Evolutionary conservation across 2,113 vertebrate genomes (phyloP), one percentile per base, ranked within the genome.

Genomic region (Aspiorhynchus laticeps): DNA sequence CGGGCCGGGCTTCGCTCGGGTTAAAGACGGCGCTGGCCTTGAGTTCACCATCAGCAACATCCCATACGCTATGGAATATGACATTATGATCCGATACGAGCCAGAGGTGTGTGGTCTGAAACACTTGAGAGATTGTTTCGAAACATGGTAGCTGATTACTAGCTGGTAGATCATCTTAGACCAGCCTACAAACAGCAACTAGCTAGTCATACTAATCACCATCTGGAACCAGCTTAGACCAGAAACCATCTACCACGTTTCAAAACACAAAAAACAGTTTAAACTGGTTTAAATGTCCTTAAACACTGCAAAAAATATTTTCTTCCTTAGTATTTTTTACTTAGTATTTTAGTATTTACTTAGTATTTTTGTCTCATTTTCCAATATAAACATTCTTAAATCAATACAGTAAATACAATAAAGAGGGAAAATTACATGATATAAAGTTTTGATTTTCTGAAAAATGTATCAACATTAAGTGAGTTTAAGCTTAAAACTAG

Each of bases 31-130:
- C 0, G 96, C 96, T 5, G 97, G 96, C 10, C 93, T 98, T 79
- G 95, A 95, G 71, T 97, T 98, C 89, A 93, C n/a, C 0, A 87
- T 97, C 1, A 92, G 95, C 79, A 88, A 96, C 80, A 93, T 97
- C 87, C 95, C 96, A 26, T 94, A 93, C 31, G 93, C 96, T 80
- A 96, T 97, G 96, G 97, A 97, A 65, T 97, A 97, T 2, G 94
- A 97, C 91, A 94, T 98, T 88, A 92, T 97, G 92, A 93, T 98
- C 61, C 94, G 95, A 90, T 97, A 96, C 0, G 96, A 97, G 85
- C 95, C 96, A 0, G 96, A 98, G 96, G 96, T 98, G 41, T 51
- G 61, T 79, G 53, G 17, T 31, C n/a, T 17, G 8, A 51, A 48
- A 36, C 19, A 24, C 21, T 7, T 10, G 56, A n/a, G 21, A n/a